Evolutionary conservation across 2,888 invertebrate species (phyloP), one percentile per base, ranked within the genome.

Genomic region (Ceriagrion tenellum): DNA sequence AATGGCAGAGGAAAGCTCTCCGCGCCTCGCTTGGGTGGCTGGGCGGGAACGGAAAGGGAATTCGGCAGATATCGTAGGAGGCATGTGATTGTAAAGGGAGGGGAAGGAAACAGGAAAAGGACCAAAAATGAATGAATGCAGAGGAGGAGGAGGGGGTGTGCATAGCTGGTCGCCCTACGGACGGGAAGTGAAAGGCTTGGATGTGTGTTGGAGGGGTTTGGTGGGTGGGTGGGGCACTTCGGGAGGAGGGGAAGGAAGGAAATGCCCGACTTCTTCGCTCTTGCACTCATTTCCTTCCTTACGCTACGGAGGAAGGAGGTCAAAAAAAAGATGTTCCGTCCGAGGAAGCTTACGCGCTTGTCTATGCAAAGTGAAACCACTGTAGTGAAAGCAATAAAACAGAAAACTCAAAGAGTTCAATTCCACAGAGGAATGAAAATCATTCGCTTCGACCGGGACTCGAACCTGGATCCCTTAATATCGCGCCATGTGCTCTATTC

Each of bases 71-170:
- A 35, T 81, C 30, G 35, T 69, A 47, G 47, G 8, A 2, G 47
- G 8, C 8, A 47, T 47, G 30, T 13, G 30, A 3, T 35, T 13
- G 2, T 35, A 16, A 81, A 16, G 12, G 16, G 81, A 16, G 74
- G 12, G 35, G 35, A 3, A 18, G 81, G 81, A 18, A 10, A 81
- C 81, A 35, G 81, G 30, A 81, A 81, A 81, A 81, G 35, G 81
- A 81, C 30, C 81, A 69, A 69, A n/a, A 69, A 69, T 35, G 81
- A 35, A 81, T 81, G 81, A 81, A 81, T 81, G 81, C 81, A 26
- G n/a, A 35, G 35, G 20, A 26, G 69, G 69, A 12, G 8, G n/a
- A 8, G 20, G 47, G 47, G 47, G n/a, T n/a, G n/a, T n/a, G n/a
- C n/a, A 47, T 47, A 47, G 47, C 8, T 26, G 69, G n/a, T 20